Conservation (phyloP, 2,888 invertebrate genomes). For the Cosmia pyralina region DNA sequence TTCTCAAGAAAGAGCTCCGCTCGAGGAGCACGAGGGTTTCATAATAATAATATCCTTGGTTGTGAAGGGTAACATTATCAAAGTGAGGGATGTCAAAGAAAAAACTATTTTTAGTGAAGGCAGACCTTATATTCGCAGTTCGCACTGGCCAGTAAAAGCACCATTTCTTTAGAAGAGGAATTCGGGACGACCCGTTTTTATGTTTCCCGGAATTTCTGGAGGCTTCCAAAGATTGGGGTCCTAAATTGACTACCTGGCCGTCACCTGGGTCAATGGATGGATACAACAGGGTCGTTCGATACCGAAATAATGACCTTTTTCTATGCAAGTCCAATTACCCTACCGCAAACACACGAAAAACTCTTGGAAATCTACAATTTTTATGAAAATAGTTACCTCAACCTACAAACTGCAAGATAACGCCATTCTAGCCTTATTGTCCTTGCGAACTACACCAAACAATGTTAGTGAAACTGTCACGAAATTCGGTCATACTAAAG, state of each 20-base stretch:
- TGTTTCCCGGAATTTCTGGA: slow-evolving; percentile 10
- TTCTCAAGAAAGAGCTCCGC: not conserved
- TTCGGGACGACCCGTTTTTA: slow-evolving; percentile 26
- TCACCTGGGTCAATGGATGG: slow-evolving; percentile 3
- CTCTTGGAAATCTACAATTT: not conserved
- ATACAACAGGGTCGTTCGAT: not conserved
- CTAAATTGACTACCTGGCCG: slow-evolving; percentile 11
- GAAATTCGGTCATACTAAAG: slow-evolving; percentile 38
- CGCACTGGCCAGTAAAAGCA: not conserved
- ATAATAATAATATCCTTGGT: not conserved
- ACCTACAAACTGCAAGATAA: not conserved
- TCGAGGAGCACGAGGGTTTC: too few relatives aligned
- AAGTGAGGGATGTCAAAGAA: not conserved
- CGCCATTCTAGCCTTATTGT: not conserved
- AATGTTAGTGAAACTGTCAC: slow-evolving; percentile 45
- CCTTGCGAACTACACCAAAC: slow-evolving; percentile 27
- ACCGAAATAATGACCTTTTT: not conserved
- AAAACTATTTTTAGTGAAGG: slow-evolving; percentile 8
- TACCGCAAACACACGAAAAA: not conserved
- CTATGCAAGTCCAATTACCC: too few relatives aligned
- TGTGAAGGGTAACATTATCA: not conserved
- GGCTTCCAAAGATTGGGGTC: slow-evolving; percentile 4
- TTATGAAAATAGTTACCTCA: not conserved
- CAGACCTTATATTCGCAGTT: not conserved
- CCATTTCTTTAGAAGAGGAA: slow-evolving; percentile 6